Evolutionary conservation across 2,113 vertebrate species (phyloP).

Genomic region (Ondatra zibethicus): DNA sequence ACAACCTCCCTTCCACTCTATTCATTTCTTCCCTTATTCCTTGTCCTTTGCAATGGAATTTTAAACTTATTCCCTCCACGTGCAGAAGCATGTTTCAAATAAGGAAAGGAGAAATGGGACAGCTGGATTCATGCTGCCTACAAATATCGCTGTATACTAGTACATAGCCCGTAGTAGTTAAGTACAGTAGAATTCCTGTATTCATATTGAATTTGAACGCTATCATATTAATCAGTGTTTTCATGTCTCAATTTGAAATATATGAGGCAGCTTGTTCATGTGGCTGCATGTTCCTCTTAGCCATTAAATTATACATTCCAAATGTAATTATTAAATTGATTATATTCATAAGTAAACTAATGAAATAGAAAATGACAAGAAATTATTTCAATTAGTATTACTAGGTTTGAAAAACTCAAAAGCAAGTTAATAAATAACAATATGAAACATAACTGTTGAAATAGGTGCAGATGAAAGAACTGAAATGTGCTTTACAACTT

Average conservation of each 20-base stretch:
- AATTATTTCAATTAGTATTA: neutral
- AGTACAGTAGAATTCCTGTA: neutral
- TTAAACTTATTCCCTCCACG: too few species aligned
- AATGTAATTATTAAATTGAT: neutral
- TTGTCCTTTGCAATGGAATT: neutral
- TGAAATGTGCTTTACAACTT: neutral
- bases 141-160: neutral
- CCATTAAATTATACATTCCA: conserved; percentile 28
- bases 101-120: neutral
- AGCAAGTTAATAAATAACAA: neutral
- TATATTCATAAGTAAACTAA: conserved; percentile 20
- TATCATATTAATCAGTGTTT: conserved; percentile 22
- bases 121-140: neutral
- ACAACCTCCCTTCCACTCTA: neutral
- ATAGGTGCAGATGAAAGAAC: neutral
- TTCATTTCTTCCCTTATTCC: neutral
- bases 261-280: neutral
- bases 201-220: neutral
- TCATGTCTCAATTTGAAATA: neutral
- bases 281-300: neutral
- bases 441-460: neutral
- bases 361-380: neutral
- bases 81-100: neutral
- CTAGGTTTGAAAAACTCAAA: neutral
- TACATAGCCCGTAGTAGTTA: neutral